A percentile compares a stretch with the other conserved stretches of the same genome.
Conservation (phyloP, 2,113 vertebrate species). For the Nyctibius bracteatus region DNA sequence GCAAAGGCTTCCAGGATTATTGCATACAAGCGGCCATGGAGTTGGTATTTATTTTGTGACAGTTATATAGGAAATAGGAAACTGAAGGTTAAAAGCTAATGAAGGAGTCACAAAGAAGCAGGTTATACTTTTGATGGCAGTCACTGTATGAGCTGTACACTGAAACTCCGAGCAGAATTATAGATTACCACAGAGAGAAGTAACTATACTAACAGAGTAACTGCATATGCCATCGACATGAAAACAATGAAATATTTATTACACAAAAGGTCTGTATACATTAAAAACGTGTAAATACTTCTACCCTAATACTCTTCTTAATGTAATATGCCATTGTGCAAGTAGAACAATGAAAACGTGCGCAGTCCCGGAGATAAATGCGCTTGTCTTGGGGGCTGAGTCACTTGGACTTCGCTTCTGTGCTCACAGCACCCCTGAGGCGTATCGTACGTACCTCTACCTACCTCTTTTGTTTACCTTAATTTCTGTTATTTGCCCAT, state of each 20-base stretch:
- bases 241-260: not conserved
- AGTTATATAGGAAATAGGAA: constrained; percentile 8
- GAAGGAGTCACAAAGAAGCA: not conserved
- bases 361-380: not conserved
- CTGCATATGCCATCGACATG: not conserved
- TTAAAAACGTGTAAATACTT: not conserved
- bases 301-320: not conserved
- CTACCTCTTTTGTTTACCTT: not conserved
- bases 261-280: not conserved
- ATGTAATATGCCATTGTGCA: not conserved
- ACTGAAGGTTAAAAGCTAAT: constrained; percentile 33
- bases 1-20: not conserved
- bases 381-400: not conserved
- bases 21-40: not conserved
- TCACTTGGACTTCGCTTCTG: not conserved
- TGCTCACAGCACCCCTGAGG: not conserved
- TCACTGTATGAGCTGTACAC: not conserved
- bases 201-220: not conserved
- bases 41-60: not conserved
- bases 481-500: not conserved
- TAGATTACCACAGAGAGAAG: not conserved
- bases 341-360: not conserved
- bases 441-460: not conserved
- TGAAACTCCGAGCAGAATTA: not conserved
- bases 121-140: not conserved